Evolutionary conservation across 2,113 vertebrate species (phyloP), one percentile per base, ranked within the genome.

Genomic region (Struthidea cinerea): DNA sequence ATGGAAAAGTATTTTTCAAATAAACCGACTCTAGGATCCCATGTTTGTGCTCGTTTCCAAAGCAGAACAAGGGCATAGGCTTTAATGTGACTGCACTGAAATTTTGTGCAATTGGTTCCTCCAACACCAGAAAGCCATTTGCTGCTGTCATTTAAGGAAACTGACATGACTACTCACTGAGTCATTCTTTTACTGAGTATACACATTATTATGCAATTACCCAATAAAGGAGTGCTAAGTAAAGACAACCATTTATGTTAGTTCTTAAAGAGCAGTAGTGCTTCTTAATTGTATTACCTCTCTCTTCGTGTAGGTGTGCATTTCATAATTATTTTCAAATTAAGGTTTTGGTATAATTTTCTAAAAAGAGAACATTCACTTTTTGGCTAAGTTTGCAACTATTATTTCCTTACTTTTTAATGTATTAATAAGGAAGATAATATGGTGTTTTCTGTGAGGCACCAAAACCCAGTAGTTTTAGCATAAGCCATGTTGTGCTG

Each of bases 321-420:
- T 84, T 90, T 71, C 49, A 50, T 60, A 33, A 64, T 13, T 59
- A 56, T 78, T 91, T 94, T 84, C 69, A 76, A 84, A 76, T 79
- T 28, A 84, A 44, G 23, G 16, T 49, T 82, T 78, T 73, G 47
- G 11, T 85, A 27, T 5, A 1, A 18, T 74, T 77, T 83, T 68
- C 35, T 84, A 37, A 55, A 70, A 71, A 32, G 33, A 46, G 15
- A 73, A 13, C 13, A 4, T 91, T 87, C n/a, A 50, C 15, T 85
- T 88, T 55, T 23, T 80, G 63, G 14, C 68, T 87, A n/a, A 16
- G 46, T 71, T 78, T 64, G 41, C 32, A 52, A 7, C n/a, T 33
- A 6, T 39, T 28, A 47, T 28, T 73, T 85, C 33, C 61, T 85
- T 79, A 33, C 19, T 35, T 64, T 86, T 73, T 33, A 12, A 8